A percentile compares a stretch with the other conserved stretches of the same genome.
These are phyloP conservation scores for Bettongia penicillata DNA, from an alignment of 2,113 vertebrate genomes.

Conservation along the genomic window DNA sequence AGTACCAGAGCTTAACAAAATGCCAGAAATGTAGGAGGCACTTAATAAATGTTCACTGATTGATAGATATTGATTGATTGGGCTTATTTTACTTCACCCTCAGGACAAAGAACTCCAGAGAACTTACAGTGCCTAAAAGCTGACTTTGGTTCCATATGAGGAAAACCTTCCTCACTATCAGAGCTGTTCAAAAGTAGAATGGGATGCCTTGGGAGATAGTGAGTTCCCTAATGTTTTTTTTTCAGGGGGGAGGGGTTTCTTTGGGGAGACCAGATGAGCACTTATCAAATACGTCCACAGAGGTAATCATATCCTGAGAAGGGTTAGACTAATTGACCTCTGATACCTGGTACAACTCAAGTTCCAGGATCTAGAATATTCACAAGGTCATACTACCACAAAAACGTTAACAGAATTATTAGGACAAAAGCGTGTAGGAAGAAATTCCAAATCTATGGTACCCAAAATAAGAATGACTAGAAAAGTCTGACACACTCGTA, in stretches of 20 bases:
- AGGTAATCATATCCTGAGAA: background rate
- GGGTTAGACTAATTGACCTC: background rate
- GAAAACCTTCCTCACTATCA: background rate
- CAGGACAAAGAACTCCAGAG: background rate
- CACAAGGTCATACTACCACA: constrained; percentile 21
- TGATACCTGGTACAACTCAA: background rate
- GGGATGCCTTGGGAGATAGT: background rate
- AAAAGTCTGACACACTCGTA: background rate
- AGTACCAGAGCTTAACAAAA: background rate
- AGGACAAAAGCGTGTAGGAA: constrained; percentile 2
- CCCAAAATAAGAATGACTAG: constrained; percentile 4
- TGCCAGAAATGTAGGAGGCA: background rate
- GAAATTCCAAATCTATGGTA: constrained; percentile 16
- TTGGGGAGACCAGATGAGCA: background rate
- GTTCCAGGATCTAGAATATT: background rate
- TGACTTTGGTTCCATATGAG: background rate
- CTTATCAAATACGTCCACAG: background rate
- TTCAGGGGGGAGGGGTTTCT: background rate
- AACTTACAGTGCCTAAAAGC: background rate
- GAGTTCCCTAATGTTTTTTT: background rate
- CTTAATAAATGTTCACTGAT: background rate
- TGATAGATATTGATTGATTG: background rate
- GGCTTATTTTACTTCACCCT: background rate
- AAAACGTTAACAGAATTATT: constrained; percentile 38
- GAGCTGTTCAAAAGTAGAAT: background rate